Evolutionary conservation across 1,140 invertebrate species (phyloP), one percentile per base, ranked within the genome.

Genomic region (Drosophila asahinai): DNA sequence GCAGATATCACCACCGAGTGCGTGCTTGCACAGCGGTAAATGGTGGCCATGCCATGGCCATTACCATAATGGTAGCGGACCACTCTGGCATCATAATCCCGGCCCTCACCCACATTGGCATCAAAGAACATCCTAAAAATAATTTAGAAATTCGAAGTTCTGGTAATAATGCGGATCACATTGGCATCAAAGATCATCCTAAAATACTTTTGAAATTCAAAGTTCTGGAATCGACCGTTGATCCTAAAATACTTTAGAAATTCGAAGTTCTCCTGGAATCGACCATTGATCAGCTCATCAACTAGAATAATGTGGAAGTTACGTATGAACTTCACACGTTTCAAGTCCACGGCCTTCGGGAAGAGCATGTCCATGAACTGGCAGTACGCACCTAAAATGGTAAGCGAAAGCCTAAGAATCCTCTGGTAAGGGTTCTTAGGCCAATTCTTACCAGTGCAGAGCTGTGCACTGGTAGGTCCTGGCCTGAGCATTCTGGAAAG

Each of bases 301-400:
- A 99, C 97, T 72, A 98, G 98, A 94, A 99, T 98, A 96, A 99
- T 98, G 96, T 99, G 99, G 93, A 99, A 99, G 94, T 99, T 99
- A 92, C 99, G 97, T 94, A 99, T 99, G 93, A 99, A 99, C 94
- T 99, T 99, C 36, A 99, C 97, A 93, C 98, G 96, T 93, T 99
- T 99, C 92, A 99, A 94, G 30, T 96, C 95, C 66, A 99, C 96
- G 93, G 96, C 96, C 73, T 96, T 96, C 84, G 98, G 98, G 94
- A 99, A 99, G 9, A 99, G 94, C 97, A 99, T 98, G 93, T 99
- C 98, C 98, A 99, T 99, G 92, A 99, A 99, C 93, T 99, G 98
- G 93, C 98, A 22, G 19, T 22, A 22, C 19, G 19, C 19, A 2
- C 19, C 19, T 22, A 22, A 22, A 22, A 22, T 22, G 19, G 19